Evolutionary conservation across 2,113 vertebrate species (phyloP), one percentile per base, ranked within the genome.

Genomic region (Anarrhichthys ocellatus): DNA sequence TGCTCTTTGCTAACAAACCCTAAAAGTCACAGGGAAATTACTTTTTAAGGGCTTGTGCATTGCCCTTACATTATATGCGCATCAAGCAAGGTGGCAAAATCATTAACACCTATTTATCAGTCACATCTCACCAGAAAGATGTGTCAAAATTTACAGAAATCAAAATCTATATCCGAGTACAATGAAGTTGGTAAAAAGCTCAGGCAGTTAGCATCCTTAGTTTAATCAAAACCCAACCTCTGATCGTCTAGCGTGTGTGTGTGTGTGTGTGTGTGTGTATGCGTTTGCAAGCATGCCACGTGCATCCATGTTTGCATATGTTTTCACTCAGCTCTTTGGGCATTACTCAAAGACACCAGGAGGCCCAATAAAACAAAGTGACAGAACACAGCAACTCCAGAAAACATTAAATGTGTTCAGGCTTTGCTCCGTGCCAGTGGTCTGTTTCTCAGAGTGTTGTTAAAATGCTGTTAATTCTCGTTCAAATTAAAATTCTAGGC

Each of bases 281-380:
- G 34, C 54, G 68, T 70, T 34, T 2, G 34, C 58, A 78, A 44
- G 15, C 78, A 50, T 76, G 76, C 76, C 61, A 71, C 15, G 22
- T 50, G 73, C 65, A 50, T 78, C 81, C 65, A 46, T 76, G 84
- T 76, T 79, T 84, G 78, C 88, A 88, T 89, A 73, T 90, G 88
- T 90, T 89, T 86, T 89, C 76, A 88, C 72, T 89, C 85, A 88
- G 77, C 78, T 86, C 80, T 76, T 81, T 84, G 72, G 73, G 80
- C 84, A 87, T 91, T 89, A 90, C 75, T 86, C 85, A 90, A 84
- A 91, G 78, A 85, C 81, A 88, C 63, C 88, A 87, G 83, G 87
- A 87, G 88, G 87, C 82, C 86, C 87, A 86, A 92, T 91, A 90
- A 93, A 94, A 90, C 77, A 86, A 92, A 89, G 86, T 92, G 85